A percentile compares a stretch with the other conserved stretches of the same genome.
phyloP scores from a whole-genome alignment of 2,888 invertebrate genomes.

The Rhagonycha lutea region DNA sequence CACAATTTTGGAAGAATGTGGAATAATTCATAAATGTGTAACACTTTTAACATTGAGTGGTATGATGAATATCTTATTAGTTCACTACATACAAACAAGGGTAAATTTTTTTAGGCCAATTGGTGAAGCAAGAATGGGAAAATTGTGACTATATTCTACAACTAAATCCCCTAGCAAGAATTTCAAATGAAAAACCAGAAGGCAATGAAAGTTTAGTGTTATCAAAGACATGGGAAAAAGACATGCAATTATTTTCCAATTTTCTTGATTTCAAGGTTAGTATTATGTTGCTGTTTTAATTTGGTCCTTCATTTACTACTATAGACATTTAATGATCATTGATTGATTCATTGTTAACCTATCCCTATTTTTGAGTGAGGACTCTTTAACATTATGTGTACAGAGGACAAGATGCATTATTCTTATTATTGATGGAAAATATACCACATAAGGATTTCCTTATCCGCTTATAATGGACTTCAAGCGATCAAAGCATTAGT shows the following conservation, averaged over 20 bases:
- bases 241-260: slow-evolving; percentile 64
- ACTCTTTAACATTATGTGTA: too few species aligned
- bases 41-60: slow-evolving; percentile 62
- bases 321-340: too few species aligned
- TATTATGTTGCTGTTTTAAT: neutral
- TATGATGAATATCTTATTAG: slow-evolving; percentile 35
- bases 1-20: slow-evolving; percentile 61
- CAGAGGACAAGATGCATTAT: neutral
- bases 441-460: too few species aligned
- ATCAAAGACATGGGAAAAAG: slow-evolving; percentile 60
- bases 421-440: slow-evolving; percentile 4
- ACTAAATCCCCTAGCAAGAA: slow-evolving; percentile 60
- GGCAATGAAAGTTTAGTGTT: slow-evolving; percentile 55
- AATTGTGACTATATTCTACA: slow-evolving; percentile 61
- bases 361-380: too few species aligned
- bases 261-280: slow-evolving; percentile 66
- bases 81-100: neutral
- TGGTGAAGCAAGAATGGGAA: slow-evolving; percentile 66
- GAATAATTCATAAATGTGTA: slow-evolving; percentile 58
- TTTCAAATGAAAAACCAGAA: slow-evolving; percentile 38
- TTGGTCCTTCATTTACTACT: too few species aligned
- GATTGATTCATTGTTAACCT: too few species aligned
- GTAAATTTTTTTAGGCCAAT: slow-evolving; percentile 53
- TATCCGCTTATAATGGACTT: neutral
- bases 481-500: neutral